These are phyloP conservation scores for Struthidea cinerea DNA, from an alignment of 2,113 vertebrate species.

Conservation along the genomic window DNA sequence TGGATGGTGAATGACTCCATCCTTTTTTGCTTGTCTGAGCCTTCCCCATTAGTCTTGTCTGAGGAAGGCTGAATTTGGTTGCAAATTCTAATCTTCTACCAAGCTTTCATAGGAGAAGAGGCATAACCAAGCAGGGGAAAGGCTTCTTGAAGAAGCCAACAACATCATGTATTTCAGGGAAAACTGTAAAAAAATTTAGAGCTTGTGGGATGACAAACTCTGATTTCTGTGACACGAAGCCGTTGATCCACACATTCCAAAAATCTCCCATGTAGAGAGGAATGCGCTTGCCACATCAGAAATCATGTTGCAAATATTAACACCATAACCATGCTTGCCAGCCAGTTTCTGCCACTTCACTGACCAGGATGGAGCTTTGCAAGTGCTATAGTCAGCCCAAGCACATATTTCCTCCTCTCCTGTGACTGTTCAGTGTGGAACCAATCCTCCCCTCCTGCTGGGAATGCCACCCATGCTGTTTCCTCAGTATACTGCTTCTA, in stretches of 20 bases:
- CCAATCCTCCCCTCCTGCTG: not conserved
- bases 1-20: not conserved
- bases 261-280: not conserved
- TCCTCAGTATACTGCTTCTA: not conserved
- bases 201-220: not conserved
- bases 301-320: not conserved
- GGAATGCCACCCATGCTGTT: not conserved
- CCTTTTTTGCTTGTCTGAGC: not conserved
- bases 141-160: not conserved
- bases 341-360: not conserved
- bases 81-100: not conserved
- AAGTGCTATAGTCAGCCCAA: not conserved
- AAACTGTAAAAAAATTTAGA: not conserved
- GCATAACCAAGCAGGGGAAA: not conserved
- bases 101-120: not conserved
- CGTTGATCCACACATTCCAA: not conserved
- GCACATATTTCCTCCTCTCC: not conserved
- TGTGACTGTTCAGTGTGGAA: fast-evolving
- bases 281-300: not conserved
- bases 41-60: not conserved
- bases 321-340: not conserved
- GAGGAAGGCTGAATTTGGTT: not conserved
- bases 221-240: not conserved
- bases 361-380: not conserved
- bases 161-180: not conserved